Conservation (phyloP, 2,113 vertebrate genomes). For the Chlamydotis undulata region DNA sequence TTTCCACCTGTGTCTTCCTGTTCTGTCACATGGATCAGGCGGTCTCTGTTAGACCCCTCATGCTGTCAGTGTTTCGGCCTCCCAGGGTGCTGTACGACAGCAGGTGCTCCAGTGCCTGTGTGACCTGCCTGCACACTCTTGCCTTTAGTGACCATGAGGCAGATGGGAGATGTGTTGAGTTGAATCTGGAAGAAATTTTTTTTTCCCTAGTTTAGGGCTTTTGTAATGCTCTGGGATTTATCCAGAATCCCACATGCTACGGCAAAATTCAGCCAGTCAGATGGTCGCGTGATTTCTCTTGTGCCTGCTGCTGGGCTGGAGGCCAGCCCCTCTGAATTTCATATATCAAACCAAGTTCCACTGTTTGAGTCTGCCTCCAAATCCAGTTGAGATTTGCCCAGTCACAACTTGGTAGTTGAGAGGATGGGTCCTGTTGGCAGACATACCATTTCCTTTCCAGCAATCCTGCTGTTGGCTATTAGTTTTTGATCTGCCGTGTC, state of each 20-base stretch:
- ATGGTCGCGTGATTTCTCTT: background rate
- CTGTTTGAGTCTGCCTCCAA: background rate
- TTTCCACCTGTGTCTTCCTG: background rate
- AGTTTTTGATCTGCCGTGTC: background rate
- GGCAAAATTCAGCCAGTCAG: background rate
- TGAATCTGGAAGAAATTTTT: background rate
- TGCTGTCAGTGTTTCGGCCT: background rate
- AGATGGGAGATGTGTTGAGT: background rate
- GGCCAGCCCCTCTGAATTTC: background rate
- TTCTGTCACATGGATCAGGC: background rate
- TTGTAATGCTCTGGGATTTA: background rate
- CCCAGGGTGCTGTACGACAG: background rate
- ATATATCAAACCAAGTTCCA: background rate
- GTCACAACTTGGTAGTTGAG: background rate
- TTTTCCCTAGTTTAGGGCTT: background rate
- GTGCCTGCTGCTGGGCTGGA: background rate
- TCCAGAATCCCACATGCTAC: background rate
- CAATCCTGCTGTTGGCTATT: background rate
- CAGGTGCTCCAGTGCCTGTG: background rate
- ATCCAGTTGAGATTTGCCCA: background rate
- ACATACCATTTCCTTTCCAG: background rate
- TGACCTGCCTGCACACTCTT: background rate
- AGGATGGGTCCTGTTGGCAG: background rate
- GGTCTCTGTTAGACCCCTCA: background rate
- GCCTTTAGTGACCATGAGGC: background rate